Evolutionary conservation across 1,140 invertebrate genomes (phyloP).

Genomic region (Leptopilina clavipes): DNA sequence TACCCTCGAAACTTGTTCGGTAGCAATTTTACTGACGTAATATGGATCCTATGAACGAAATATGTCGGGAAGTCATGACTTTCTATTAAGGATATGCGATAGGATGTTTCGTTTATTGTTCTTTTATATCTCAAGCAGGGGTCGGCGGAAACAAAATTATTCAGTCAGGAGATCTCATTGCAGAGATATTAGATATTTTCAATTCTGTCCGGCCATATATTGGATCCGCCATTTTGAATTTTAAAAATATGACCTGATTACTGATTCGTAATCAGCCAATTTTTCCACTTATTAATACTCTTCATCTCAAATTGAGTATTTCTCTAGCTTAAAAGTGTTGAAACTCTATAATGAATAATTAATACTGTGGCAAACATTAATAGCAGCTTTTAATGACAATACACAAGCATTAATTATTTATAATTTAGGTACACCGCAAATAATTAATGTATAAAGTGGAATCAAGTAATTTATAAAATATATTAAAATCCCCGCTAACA

Average conservation of each 20-base stretch:
- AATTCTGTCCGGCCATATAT: background rate
- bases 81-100: constrained; percentile 19
- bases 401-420: too few relatives aligned
- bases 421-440: background rate
- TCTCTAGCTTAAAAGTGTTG: too few relatives aligned
- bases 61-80: constrained; percentile 29
- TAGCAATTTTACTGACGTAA: constrained; percentile 29
- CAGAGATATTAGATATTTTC: too few relatives aligned
- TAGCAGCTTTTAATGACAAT: too few relatives aligned
- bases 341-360: too few relatives aligned
- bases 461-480: too few relatives aligned
- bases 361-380: too few relatives aligned
- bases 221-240: background rate
- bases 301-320: too few relatives aligned
- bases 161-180: too few relatives aligned
- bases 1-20: constrained; percentile 7
- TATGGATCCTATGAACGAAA: constrained; percentile 19
- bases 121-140: background rate
- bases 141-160: background rate
- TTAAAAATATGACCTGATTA: background rate
- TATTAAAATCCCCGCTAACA: too few relatives aligned
- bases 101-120: constrained; percentile 29
- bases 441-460: background rate
- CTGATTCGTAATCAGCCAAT: too few relatives aligned
- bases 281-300: too few relatives aligned